Conservation (phyloP, 2,888 invertebrate species). For the Pristionchus entomophagus region DNA sequence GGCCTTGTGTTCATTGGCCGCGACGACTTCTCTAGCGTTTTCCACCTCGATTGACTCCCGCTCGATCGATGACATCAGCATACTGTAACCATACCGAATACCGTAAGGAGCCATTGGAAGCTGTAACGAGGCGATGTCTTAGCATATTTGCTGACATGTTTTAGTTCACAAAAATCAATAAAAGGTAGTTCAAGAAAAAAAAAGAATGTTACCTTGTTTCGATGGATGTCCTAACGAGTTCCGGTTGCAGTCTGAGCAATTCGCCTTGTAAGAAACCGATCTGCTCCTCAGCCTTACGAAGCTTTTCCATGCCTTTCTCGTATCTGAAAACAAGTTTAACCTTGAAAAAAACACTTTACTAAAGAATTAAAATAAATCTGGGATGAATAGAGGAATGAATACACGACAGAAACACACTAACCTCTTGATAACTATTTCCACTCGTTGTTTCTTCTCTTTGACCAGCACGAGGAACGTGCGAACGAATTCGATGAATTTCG, state of each 20-base stretch:
- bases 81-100: conserved; percentile 53
- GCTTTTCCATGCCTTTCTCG: conserved; percentile 71
- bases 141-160: too few relatives aligned
- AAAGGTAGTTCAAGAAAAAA: too few relatives aligned
- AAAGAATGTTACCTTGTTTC: conserved; percentile 74
- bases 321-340: too few relatives aligned
- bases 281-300: conserved; percentile 70
- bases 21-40: conserved; percentile 73
- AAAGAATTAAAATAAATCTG: too few relatives aligned
- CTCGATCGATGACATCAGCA: conserved; percentile 72
- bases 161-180: too few relatives aligned
- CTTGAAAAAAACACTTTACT: too few relatives aligned
- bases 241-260: conserved; percentile 63
- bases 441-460: conserved; percentile 51
- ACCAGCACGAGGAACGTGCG: conserved; percentile 47
- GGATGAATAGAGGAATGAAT: too few relatives aligned
- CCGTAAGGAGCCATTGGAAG: background rate
- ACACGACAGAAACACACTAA: background rate
- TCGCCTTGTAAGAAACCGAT: conserved; percentile 65
- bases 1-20: conserved; percentile 72
- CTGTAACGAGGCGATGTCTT: background rate
- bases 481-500: conserved; percentile 50
- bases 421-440: conserved; percentile 60
- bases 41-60: conserved; percentile 72
- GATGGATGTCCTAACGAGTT: conserved; percentile 68